These are phyloP conservation scores for Scotopteryx bipunctaria DNA, from an alignment of 2,888 invertebrate genomes.

Conservation along the genomic window DNA sequence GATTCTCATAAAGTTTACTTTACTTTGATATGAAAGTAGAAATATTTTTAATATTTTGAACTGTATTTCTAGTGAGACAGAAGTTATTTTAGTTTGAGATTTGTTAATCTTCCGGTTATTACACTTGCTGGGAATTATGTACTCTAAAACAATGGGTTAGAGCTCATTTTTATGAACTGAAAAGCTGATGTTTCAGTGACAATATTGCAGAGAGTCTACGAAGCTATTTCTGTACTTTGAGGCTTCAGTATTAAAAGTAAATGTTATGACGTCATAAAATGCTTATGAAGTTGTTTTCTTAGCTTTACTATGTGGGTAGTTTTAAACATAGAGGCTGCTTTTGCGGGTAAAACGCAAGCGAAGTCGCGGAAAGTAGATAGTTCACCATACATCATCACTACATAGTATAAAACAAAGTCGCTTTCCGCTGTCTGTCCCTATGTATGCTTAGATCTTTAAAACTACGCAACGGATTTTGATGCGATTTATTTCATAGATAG, in stretches of 20 bases:
- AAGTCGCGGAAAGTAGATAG: no score
- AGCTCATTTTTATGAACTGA: conserved; percentile 9
- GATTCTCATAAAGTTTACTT: conserved; percentile 5
- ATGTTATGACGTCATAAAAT: conserved; percentile 24
- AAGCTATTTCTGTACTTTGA: conserved; percentile 28
- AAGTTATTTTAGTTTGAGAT: conserved; percentile 24
- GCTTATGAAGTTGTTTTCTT: no score
- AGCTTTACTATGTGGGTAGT: no score
- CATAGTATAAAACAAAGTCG: no score
- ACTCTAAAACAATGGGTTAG: conserved; percentile 8
- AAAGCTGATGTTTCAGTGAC: conserved; percentile 1
- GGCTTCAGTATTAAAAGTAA: conserved; percentile 20
- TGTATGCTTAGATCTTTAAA: no score
- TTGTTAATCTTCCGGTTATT: conserved; percentile 18
- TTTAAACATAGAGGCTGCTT: no score
- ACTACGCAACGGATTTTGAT: no score
- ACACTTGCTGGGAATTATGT: not conserved
- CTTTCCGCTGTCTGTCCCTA: no score
- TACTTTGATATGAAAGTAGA: not conserved
- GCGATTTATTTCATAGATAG: no score
- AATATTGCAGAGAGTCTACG: conserved; percentile 12
- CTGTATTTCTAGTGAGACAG: conserved; percentile 21
- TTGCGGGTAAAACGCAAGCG: no score
- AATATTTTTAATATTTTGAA: conserved; percentile 27
- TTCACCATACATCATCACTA: no score